Base-by-base conservation (phyloP, 2,797 vertebrate genomes). In the Hybognathus amarus region DNA sequence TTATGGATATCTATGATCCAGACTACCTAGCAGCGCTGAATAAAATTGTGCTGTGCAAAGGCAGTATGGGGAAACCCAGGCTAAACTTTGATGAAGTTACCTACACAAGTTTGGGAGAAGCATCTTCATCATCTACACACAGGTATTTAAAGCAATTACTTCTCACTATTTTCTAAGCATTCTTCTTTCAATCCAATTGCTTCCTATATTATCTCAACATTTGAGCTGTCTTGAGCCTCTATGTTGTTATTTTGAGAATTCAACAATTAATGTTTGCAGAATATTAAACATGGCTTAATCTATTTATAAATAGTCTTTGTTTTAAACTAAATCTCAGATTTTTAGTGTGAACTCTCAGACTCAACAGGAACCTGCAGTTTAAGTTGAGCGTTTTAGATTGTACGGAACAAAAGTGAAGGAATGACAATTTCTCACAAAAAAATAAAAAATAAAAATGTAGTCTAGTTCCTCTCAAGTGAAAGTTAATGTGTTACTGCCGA, bases 401-500 rank as follows among this genome's bases (percentile, higher is more conserved):
- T 22, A 77, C 27, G 11, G 18, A 67, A 52, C 42, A 42, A 54
- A 24, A 45, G 17, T 30, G n/a, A 70, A 69, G 24, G 1, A 79
- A 68, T 12, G 13, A 42, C 30, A 27, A 15, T 61, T 66, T 66
- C 77, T 24, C 30, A 54, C 50, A 56, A 47, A 54, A 15, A 40
- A 50, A n/a, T n/a, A n/a, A n/a, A n/a, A n/a, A n/a, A n/a, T n/a
- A n/a, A n/a, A 27, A 33, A 33, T 33, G 2, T 33, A 33, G n/a
- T 70, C 3, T 22, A 22, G 38, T 24, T 71, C 68, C 47, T 74
- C 36, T 63, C 42, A 40, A 50, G 67, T 66, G 7, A 52, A 64
- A 82, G 80, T 82, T 82, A 83, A 83, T 68, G 36, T 76, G 45
- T 73, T 74, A 59, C 42, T 45, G 80, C 80, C 50, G 66, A 73